Evolutionary conservation across 2,888 invertebrate species (phyloP).

Genomic region (Drosophila ezoana): DNA sequence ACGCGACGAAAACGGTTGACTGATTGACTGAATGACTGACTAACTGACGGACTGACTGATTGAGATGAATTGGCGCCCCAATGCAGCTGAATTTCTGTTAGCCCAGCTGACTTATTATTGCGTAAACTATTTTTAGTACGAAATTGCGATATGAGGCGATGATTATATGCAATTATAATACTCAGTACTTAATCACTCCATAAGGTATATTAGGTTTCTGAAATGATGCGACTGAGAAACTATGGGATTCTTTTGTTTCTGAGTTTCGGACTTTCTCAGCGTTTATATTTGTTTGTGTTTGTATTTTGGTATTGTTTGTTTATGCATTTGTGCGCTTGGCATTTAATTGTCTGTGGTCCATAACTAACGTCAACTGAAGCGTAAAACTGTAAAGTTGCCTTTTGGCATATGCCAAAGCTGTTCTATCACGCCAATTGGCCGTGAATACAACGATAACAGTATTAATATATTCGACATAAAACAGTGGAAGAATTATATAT

Average conservation of each 20-base stretch:
- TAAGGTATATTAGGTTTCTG: not conserved
- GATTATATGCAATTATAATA: conserved; percentile 11
- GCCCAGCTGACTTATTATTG: conserved; percentile 60
- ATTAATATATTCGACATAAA: no score
- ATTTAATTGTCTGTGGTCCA: conserved; percentile 18
- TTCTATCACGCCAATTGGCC: conserved; percentile 11
- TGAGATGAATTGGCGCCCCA: conserved; percentile 30
- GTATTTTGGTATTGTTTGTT: conserved; percentile 1
- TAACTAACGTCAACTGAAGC: conserved; percentile 35
- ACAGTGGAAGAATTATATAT: no score
- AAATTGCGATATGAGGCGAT: conserved; percentile 10
- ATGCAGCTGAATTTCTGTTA: conserved; percentile 27
- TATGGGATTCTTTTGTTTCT: not conserved
- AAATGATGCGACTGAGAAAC: not conserved
- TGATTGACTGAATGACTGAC: conserved; percentile 14
- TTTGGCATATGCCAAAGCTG: conserved; percentile 3
- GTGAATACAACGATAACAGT: conserved; percentile 3
- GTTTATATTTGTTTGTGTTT: not conserved
- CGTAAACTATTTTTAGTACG: conserved; percentile 37
- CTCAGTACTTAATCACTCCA: not conserved
- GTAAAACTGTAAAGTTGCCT: conserved; percentile 34
- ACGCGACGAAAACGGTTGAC: conserved; percentile 42
- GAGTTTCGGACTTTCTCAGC: not conserved
- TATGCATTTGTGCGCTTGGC: conserved; percentile 30
- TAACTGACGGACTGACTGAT: conserved; percentile 5